These are phyloP conservation scores for Conomelus anceps DNA, from an alignment of 2,888 invertebrate species.

Conservation along the genomic window DNA sequence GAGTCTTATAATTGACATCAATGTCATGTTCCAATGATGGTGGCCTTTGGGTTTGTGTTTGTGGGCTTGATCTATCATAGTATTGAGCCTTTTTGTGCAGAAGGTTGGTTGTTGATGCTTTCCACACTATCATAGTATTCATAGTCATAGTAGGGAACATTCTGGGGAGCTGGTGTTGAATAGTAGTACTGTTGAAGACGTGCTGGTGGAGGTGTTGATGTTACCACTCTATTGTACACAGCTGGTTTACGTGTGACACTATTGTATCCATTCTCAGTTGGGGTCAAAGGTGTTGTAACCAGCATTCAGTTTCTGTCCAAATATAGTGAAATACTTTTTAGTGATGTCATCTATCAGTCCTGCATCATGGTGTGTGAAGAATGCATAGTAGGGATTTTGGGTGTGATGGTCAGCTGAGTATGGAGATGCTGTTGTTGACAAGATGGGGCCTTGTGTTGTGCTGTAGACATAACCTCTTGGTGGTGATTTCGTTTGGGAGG, in stretches of 20 bases:
- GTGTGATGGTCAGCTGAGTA: constrained; percentile 39
- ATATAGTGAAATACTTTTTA: constrained; percentile 65
- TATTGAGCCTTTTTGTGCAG: background rate
- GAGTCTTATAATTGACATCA: constrained; percentile 61
- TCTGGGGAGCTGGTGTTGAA: background rate
- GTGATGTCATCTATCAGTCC: constrained; percentile 64
- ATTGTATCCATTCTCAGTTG: constrained; percentile 30
- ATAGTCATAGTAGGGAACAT: background rate
- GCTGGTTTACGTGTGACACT: constrained; percentile 28
- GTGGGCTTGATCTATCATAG: background rate
- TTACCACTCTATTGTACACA: constrained; percentile 11
- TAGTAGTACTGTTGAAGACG: constrained; percentile 22
- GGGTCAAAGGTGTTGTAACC: constrained; percentile 34
- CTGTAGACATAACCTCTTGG: constrained; percentile 1
- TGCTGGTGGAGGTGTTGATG: constrained; percentile 31
- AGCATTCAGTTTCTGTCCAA: constrained; percentile 56
- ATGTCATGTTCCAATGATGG: constrained; percentile 56
- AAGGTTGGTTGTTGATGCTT: constrained; percentile 1
- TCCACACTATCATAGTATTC: background rate
- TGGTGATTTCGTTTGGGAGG: constrained; percentile 21
- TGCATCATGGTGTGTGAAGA: constrained; percentile 61
- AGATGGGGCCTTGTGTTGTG: background rate
- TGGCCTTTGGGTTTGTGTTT: constrained; percentile 3
- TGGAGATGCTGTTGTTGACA: constrained; percentile 39
- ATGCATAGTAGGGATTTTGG: constrained; percentile 53